Percentiles rank a stretch among this genome's conserved stretches.
Conservation (phyloP, 1,140 invertebrate genomes). For the Lepidurus couesii region DNA sequence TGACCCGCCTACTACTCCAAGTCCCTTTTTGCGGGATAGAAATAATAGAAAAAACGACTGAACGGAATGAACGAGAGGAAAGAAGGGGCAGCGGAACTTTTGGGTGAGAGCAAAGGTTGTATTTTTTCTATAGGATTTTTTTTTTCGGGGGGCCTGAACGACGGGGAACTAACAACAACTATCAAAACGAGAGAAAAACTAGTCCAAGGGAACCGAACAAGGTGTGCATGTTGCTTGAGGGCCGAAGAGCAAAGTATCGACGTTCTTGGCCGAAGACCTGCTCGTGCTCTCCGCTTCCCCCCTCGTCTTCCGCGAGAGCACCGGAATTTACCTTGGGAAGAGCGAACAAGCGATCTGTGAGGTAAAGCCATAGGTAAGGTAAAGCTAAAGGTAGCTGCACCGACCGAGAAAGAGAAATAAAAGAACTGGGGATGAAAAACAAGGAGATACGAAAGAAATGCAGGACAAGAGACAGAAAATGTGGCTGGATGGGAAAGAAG, state of each 20-base stretch:
- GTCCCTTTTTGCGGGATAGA: not conserved
- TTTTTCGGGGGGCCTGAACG: not conserved
- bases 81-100: not conserved
- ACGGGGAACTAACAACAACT: not conserved
- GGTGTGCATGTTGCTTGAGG: not conserved
- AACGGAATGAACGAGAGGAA: not conserved
- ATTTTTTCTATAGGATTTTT: not conserved
- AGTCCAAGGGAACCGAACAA: not conserved
- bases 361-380: not conserved
- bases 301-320: not conserved
- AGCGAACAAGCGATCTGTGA: not conserved
- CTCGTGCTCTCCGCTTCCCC: not conserved
- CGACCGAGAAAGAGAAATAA: not conserved
- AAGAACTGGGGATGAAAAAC: not conserved
- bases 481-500: not conserved
- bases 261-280: not conserved
- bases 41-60: not conserved
- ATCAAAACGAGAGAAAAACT: not conserved
- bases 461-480: conserved; percentile 13
- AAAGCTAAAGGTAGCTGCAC: not conserved
- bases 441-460: not conserved
- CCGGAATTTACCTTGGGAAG: conserved; percentile 15
- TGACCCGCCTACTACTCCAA: not conserved
- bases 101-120: not conserved
- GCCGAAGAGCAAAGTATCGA: not conserved